Evolutionary conservation across 2,888 invertebrate genomes (phyloP), one percentile per base, ranked within the genome.

Genomic region (Ditula angustiorana): DNA sequence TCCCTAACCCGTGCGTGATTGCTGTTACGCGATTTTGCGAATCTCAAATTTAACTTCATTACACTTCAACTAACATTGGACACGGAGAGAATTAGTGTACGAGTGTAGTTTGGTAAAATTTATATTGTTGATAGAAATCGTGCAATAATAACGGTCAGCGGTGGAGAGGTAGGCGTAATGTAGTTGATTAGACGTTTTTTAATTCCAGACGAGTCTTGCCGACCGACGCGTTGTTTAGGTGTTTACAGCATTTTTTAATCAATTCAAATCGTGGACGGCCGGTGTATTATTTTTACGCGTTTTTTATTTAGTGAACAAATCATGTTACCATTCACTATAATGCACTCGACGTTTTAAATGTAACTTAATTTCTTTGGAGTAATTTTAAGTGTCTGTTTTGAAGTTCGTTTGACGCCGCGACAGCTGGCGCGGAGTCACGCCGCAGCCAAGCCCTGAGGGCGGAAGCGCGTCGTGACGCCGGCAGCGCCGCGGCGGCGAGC

Each of bases 311-410:
- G 90, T 89, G 89, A 90, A 90, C 87, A 87, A 89, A 88, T 79
- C 76, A 87, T 90, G 91, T 92, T 91, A 92, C 91, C 91, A 91
- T 88, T 88, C 90, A 89, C 88, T 89, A 85, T 85, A 82, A 85
- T 85, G 81, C 88, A 86, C 83, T 84, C 82, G 79, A 83, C 80
- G 79, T 80, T 83, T 84, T 87, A 83, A 77, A 71, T 80, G 77
- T 88, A 88, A 87, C 87, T 87, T 87, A 74, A 78, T 85, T 83
- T 83, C 77, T 81, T 84, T 74, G 66, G 71, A 70, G 70, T 77
- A 78, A 78, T 80, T 74, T 78, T 83, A 84, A 77, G 80, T 74
- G 70, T 76, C 75, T 79, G 72, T 71, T 70, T 71, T 60, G 44
- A 57, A 33, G 57, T 50, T 63, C 5, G 7, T 50, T 47, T 35